Conservation (phyloP, 2,888 invertebrate genomes). For the Zeuzera pyrina region DNA sequence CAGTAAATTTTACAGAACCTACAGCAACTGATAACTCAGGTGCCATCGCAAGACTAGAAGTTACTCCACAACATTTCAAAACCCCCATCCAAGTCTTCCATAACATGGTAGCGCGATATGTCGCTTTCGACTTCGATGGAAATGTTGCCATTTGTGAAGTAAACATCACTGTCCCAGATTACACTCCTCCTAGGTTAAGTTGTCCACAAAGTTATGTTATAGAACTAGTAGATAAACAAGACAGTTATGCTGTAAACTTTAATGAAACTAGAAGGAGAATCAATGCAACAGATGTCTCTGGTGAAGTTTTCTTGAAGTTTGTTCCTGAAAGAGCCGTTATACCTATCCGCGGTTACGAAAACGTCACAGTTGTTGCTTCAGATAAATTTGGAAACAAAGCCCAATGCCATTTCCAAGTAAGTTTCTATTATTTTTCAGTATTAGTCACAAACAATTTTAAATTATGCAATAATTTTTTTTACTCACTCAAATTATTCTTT, state of each 20-base stretch:
- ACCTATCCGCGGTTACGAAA: conserved; percentile 89
- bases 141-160: conserved; percentile 98
- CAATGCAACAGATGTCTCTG: conserved; percentile 90
- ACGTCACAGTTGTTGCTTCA: conserved; percentile 91
- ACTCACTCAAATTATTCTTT: conserved; percentile 15
- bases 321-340: conserved; percentile 89
- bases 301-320: conserved; percentile 87
- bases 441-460: conserved; percentile 2
- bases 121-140: conserved; percentile 97
- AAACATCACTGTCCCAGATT: conserved; percentile 94
- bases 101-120: conserved; percentile 94
- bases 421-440: conserved; percentile 6
- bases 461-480: background rate
- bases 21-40: conserved; percentile 97
- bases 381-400: conserved; percentile 92
- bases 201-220: conserved; percentile 96
- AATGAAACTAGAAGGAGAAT: conserved; percentile 90
- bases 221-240: conserved; percentile 90
- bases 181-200: conserved; percentile 90
- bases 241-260: conserved; percentile 92
- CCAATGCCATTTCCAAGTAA: conserved; percentile 91
- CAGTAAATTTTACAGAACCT: conserved; percentile 95
- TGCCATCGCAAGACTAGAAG: conserved; percentile 92
- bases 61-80: conserved; percentile 92
- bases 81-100: conserved; percentile 91